A percentile compares a stretch with the other conserved stretches of the same genome.
These are phyloP conservation scores for Craniophora ligustri DNA, from an alignment of 2,888 invertebrate species.

Conservation along the genomic window DNA sequence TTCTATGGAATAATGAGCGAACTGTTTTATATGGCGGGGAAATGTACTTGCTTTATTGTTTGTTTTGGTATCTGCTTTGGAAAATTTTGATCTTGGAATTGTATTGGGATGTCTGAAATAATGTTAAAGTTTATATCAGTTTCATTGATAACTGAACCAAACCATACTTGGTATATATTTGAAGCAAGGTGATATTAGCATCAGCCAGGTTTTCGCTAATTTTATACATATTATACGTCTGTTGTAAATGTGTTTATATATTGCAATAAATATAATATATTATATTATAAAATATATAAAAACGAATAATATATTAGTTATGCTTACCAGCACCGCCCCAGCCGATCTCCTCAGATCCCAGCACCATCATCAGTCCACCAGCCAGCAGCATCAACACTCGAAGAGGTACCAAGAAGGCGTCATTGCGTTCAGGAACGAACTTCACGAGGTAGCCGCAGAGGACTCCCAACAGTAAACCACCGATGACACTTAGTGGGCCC, in stretches of 20 bases:
- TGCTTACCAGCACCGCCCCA: conserved; percentile 89
- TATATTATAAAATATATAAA: no score
- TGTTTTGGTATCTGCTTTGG: conserved; percentile 1
- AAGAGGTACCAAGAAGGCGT: conserved; percentile 94
- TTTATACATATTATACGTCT: no score
- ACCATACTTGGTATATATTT: no score
- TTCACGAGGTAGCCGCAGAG: conserved; percentile 94
- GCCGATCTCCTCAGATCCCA: conserved; percentile 95
- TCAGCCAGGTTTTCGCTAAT: no score
- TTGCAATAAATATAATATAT: neutral
- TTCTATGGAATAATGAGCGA: conserved; percentile 35
- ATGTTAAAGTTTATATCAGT: no score
- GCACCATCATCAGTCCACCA: conserved; percentile 94
- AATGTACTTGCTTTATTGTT: conserved; percentile 8
- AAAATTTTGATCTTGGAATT: neutral
- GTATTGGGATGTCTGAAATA: neutral
- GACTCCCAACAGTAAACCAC: conserved; percentile 94
- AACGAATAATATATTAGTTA: neutral
- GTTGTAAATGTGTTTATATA: no score
- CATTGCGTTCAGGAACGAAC: conserved; percentile 94
- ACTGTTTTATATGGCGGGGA: conserved; percentile 23
- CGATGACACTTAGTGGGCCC: conserved; percentile 94
- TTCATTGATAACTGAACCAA: no score
- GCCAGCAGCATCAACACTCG: conserved; percentile 93
- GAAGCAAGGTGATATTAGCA: no score